Evolutionary conservation across 2,888 invertebrate genomes (phyloP).

Genomic region (Chalcis sispes): DNA sequence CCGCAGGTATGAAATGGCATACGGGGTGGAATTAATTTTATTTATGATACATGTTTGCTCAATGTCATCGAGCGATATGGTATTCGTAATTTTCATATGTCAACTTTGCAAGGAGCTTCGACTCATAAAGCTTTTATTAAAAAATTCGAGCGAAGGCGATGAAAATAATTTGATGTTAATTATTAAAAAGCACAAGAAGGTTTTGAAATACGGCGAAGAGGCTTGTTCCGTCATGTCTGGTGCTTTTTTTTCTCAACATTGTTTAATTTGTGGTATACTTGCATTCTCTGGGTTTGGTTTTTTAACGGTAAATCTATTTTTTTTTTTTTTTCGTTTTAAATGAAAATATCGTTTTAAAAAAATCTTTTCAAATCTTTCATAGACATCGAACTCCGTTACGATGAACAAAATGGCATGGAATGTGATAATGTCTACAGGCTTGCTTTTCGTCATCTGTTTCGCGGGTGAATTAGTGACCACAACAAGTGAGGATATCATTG

Average conservation of each 20-base stretch:
- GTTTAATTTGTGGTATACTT: not conserved
- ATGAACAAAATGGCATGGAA: not conserved
- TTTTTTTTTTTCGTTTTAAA: not conserved
- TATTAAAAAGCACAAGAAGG: not conserved
- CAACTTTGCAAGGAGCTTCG: slow-evolving; percentile 12
- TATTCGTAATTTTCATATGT: not conserved
- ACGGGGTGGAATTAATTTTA: not conserved
- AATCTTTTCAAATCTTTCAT: not conserved
- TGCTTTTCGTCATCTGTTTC: not conserved
- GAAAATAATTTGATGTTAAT: not conserved
- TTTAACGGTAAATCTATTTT: slow-evolving; percentile 7
- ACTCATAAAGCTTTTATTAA: not conserved
- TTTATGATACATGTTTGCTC: not conserved
- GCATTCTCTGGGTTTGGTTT: not conserved
- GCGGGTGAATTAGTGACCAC: slow-evolving; percentile 2
- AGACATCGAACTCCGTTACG: not conserved
- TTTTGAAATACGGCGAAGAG: not conserved
- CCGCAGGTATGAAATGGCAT: slow-evolving; percentile 24
- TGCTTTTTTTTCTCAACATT: not conserved
- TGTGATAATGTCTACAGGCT: no score
- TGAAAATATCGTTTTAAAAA: not conserved
- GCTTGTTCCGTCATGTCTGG: not conserved
- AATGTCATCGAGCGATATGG: not conserved
- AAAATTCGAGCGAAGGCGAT: not conserved
- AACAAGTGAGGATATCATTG: not conserved